Evolutionary conservation across 2,113 vertebrate species (phyloP).

Genomic region (Candoia aspera): DNA sequence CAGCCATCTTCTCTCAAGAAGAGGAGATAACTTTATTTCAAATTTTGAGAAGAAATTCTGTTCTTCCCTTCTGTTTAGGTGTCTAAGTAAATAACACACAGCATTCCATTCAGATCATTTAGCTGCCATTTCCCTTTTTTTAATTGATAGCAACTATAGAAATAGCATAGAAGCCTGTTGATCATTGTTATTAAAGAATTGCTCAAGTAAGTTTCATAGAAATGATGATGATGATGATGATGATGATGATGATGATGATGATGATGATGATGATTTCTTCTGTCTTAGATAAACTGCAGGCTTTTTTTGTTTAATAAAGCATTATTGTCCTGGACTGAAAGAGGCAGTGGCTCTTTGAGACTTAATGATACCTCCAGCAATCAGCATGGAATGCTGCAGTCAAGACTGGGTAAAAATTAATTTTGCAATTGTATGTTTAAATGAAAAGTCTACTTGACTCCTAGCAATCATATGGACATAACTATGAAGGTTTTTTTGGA

Average conservation of each 20-base stretch:
- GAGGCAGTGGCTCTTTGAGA: constrained; percentile 78
- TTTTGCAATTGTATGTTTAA: background rate
- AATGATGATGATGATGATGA: background rate
- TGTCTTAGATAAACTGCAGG: constrained; percentile 81
- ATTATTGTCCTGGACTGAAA: constrained; percentile 80
- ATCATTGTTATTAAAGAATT: background rate
- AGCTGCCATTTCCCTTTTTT: background rate
- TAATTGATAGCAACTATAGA: background rate
- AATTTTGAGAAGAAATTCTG: constrained; percentile 2
- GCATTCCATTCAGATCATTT: background rate
- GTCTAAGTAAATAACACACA: background rate
- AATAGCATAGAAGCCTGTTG: background rate
- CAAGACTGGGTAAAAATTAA: constrained; percentile 78
- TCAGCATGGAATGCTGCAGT: constrained; percentile 73
- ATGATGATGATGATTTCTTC: constrained; percentile 7
- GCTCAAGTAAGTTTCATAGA: background rate
- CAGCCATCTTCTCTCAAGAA: background rate
- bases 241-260: background rate
- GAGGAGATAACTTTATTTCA: background rate
- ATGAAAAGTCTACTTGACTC: background rate
- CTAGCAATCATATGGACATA: background rate
- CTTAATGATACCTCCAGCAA: constrained; percentile 79
- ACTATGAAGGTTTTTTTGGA: background rate
- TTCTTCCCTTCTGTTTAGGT: background rate
- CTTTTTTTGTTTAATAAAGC: constrained; percentile 81